Base-by-base conservation (phyloP, 1,140 invertebrate species). In the Antheraea mylitta region DNA sequence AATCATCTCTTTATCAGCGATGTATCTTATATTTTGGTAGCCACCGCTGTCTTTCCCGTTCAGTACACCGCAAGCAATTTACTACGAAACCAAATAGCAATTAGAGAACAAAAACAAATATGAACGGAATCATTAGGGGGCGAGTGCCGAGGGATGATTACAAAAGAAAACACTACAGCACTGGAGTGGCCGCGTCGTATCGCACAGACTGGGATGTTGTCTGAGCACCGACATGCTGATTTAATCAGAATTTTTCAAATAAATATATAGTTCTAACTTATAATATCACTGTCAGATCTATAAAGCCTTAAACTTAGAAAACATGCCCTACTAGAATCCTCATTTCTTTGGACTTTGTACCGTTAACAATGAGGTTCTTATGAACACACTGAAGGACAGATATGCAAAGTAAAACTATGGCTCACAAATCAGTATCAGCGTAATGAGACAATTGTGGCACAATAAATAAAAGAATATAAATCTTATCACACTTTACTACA, bases 21-120 rank as follows among this genome's bases (percentile, higher is more conserved):
- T n/a, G 45, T 1, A 13, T 16, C 13, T 53, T 5, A 16, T 53
- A 11, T 53, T 13, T 53, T 53, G 9, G 9, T 16, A 53, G 16
- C 11, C 45, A 53, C 45, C 16, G 45, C 45, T 5, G 45, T 53
- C 11, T 53, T 53, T 16, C 19, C 60, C 60, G 19, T 61, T 61
- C 60, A 13, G 60, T 16, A 61, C 19, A 77, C 83, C 84, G 72
- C 83, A 64, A 85, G 83, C 86, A 87, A 87, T 90, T 81, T 81
- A 82, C 82, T 80, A 81, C 84, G 82, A 89, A 87, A 90, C 83
- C 85, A 87, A 90, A 90, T 85, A 90, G 74, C 84, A 89, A 91
- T 91, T 91, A 89, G 82, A 72, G 74, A 79, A 87, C 81, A 86
- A 89, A 90, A 89, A 91, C 87, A 91, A 91, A 91, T 86, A 91